Base-by-base conservation (phyloP, 2,888 invertebrate genomes). In the Caenorhabditis auriculariae region DNA sequence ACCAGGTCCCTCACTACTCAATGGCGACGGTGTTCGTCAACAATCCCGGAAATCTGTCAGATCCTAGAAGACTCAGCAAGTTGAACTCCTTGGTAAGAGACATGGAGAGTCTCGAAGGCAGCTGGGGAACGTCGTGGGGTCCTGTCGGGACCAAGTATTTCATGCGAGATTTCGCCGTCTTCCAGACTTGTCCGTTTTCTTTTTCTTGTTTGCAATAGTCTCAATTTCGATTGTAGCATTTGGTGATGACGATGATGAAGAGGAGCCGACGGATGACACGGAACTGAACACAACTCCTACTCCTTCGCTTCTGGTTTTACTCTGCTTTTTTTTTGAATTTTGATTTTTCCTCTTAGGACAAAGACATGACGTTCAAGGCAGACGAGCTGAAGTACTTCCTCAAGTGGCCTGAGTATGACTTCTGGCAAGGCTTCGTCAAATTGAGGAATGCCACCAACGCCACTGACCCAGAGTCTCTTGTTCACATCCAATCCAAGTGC, bases 341-440 rank as follows among this genome's bases (percentile, higher is more conserved):
- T n/a, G n/a, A n/a, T n/a, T n/a, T n/a, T n/a, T n/a, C n/a, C n/a
- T n/a, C n/a, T 63, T 49, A 42, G 61, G 54, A 62, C 44, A 58
- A 66, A 32, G 50, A 63, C 43, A 54, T 60, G 59, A 55, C 51
- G 15, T 77, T 65, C 57, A 65, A 65, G 32, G 75, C 72, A 24
- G 70, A 69, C 3, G 80, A 80, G 45, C 47, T 79, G 45, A 57
- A 68, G 45, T 70, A 71, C 38, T 79, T 79, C 57, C 44, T 79
- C 27, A 65, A 66, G 21, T 79, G 78, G 79, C 76, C 79, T 1
- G 79, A 79, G 52, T 80, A 75, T 49, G 74, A 72, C 45, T 77
- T 69, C 54, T 79, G 79, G 79, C 61, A 64, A 15, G 79, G 79
- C 54, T 77, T 80, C 43, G 67, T 79, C 15, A 67, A 72, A 43